A percentile compares a stretch with the other conserved stretches of the same genome.
These are phyloP conservation scores for Bombus pyrosoma DNA, from an alignment of 1,140 invertebrate genomes.

Conservation along the genomic window DNA sequence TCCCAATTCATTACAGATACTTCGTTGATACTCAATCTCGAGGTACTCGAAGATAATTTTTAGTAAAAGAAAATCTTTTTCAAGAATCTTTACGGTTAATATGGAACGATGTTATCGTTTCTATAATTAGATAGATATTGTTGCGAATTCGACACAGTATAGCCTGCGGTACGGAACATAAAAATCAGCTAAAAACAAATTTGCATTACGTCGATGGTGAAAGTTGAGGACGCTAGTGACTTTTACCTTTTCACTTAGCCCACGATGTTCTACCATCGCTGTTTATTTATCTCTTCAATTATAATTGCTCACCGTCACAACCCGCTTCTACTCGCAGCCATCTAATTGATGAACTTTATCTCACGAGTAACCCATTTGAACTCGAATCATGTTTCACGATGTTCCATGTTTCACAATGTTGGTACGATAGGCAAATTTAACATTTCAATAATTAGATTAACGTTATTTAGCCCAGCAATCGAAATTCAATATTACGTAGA, in stretches of 20 bases:
- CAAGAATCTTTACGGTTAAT: not conserved
- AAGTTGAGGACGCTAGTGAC: conserved; percentile 40
- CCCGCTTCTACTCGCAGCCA: not conserved
- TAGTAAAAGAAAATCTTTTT: no score
- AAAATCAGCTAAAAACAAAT: conserved; percentile 26
- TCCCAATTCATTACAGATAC: no score
- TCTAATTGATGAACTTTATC: not conserved
- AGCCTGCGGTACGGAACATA: not conserved
- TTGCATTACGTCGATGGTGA: conserved; percentile 46
- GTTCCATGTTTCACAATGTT: not conserved
- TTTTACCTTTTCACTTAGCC: conserved; percentile 49
- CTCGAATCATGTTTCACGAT: not conserved
- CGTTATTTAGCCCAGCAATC: no score
- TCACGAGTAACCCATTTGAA: not conserved
- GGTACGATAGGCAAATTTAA: no score
- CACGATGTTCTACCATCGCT: not conserved
- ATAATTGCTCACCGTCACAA: not conserved
- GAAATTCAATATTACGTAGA: no score
- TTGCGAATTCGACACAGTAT: not conserved
- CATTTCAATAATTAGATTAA: no score
- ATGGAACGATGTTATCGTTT: not conserved
- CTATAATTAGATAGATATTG: not conserved
- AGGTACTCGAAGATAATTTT: not conserved
- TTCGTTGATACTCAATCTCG: not conserved
- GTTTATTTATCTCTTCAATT: not conserved